Conservation (phyloP, 35 echinoderm and acorn worm genomes). For the Lytechinus variegatus region DNA sequence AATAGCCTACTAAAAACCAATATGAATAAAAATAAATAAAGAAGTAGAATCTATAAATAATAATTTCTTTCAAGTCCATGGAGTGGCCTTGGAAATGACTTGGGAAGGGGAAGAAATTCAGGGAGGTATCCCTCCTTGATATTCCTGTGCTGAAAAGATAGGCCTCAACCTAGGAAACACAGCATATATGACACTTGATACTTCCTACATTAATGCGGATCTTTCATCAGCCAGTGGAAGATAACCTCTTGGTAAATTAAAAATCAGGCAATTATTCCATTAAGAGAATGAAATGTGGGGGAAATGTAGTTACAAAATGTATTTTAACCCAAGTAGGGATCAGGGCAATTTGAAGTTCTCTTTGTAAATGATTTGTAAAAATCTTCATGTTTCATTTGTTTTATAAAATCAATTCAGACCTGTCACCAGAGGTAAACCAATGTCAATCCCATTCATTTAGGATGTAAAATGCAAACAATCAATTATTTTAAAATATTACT, state of each 20-base stretch:
- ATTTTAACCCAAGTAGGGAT: not conserved
- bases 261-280: not conserved
- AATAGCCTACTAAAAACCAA: not conserved
- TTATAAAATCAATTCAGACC: not conserved
- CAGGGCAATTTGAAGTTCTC: not conserved
- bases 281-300: not conserved
- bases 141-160: constrained; percentile 18
- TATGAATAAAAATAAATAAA: not conserved
- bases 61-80: not conserved
- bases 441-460: no score
- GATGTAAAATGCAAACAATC: no score
- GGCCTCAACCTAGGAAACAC: not conserved
- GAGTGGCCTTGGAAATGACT: not conserved
- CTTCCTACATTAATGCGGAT: not conserved
- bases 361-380: not conserved
- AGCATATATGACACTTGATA: not conserved
- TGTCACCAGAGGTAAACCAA: no score
- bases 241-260: not conserved
- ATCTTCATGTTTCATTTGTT: not conserved
- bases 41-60: not conserved
- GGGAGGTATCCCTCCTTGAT: not conserved
- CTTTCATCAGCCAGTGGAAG: not conserved
- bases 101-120: not conserved
- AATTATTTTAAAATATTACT: no score
- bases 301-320: not conserved